phyloP scores from a whole-genome alignment of 1,140 invertebrate species.

The Sitobion miscanthi region DNA sequence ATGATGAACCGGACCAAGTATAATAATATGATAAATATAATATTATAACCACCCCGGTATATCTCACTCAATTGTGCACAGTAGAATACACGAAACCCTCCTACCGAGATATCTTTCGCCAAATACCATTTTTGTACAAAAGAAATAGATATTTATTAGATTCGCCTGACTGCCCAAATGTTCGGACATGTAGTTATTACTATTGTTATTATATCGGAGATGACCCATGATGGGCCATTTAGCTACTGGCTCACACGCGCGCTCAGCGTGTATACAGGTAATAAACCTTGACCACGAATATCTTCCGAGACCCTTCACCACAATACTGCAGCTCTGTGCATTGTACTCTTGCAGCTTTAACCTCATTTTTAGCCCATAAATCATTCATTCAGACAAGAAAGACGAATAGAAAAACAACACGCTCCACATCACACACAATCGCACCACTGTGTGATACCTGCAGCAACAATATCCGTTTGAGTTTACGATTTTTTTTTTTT shows the following conservation, averaged over 20 bases:
- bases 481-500: not conserved
- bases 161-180: not conserved
- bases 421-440: not conserved
- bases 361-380: constrained; percentile 34
- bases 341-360: constrained; percentile 8
- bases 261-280: not conserved
- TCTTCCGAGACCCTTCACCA: constrained; percentile 14
- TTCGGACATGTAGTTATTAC: not conserved
- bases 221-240: not conserved
- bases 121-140: not conserved
- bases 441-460: not conserved
- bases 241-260: not conserved
- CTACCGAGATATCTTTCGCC: not conserved
- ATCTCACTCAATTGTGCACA: not conserved
- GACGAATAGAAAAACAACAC: constrained; percentile 9
- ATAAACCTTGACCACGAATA: constrained; percentile 51
- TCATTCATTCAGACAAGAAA: not conserved
- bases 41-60: not conserved
- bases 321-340: not conserved
- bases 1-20: not conserved
- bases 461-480: not conserved
- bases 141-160: not conserved
- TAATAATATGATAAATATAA: not conserved
- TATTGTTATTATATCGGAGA: not conserved
- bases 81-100: not conserved